These are phyloP conservation scores for Pseudochirops cupreus DNA, from an alignment of 2,797 vertebrate genomes.

Conservation along the genomic window DNA sequence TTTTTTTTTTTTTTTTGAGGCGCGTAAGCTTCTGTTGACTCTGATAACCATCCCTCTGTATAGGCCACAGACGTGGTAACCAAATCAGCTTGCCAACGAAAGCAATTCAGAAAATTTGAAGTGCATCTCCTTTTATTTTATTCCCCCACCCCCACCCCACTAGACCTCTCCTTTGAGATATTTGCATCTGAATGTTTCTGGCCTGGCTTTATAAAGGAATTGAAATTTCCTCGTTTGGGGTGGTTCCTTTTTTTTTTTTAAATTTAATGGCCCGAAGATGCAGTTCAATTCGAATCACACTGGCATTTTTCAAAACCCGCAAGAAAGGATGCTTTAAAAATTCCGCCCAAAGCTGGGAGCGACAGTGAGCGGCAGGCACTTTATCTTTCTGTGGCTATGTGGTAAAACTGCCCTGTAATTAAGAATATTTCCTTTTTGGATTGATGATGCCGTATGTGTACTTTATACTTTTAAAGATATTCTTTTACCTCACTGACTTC, in stretches of 20 bases:
- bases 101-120: constrained; percentile 43
- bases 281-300: neutral
- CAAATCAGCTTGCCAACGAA: constrained; percentile 45
- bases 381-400: constrained; percentile 32
- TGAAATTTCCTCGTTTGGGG: constrained; percentile 19
- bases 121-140: constrained; percentile 51
- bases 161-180: constrained; percentile 49
- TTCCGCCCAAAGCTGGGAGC: neutral
- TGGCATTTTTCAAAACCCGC: neutral
- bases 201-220: constrained; percentile 47
- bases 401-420: constrained; percentile 48
- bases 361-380: neutral
- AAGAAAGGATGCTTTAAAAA: neutral
- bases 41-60: neutral
- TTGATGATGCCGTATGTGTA: neutral
- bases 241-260: neutral
- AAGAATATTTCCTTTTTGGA: constrained; percentile 35
- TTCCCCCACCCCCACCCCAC: neutral
- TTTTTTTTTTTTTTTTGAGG: constrained; percentile 36
- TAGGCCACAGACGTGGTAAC: constrained; percentile 27
- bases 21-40: constrained; percentile 47
- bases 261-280: neutral
- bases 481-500: neutral
- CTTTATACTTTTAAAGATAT: neutral
- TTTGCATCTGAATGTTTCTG: constrained; percentile 19